Percentiles rank a stretch among this genome's conserved stretches.
These are phyloP conservation scores for Drosophila anomelani DNA, from an alignment of 2,888 invertebrate species.

Conservation along the genomic window DNA sequence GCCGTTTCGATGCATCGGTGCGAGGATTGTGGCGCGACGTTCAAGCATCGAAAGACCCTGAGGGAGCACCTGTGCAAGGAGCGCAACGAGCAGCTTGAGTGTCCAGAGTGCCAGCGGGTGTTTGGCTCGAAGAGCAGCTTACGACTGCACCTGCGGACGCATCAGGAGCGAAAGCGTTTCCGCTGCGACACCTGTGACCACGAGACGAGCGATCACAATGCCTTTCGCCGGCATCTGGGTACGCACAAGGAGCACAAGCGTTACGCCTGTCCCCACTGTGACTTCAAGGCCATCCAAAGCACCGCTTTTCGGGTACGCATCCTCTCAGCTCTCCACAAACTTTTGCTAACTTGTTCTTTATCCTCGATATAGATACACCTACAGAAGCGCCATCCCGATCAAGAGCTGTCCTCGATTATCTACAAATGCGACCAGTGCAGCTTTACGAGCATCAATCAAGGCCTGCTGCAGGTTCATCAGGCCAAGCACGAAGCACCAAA, in stretches of 20 bases:
- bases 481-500: slow-evolving; percentile 75
- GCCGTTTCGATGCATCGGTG: slow-evolving; percentile 84
- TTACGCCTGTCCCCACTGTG: slow-evolving; percentile 92
- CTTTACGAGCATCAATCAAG: slow-evolving; percentile 83
- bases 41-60: slow-evolving; percentile 84
- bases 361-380: slow-evolving; percentile 86
- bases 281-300: slow-evolving; percentile 92
- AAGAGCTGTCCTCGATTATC: slow-evolving; percentile 86
- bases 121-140: slow-evolving; percentile 85
- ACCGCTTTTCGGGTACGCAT: slow-evolving; percentile 88
- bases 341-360: not conserved
- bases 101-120: slow-evolving; percentile 80
- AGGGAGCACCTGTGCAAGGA: slow-evolving; percentile 86
- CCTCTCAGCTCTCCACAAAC: accelerated
- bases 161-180: slow-evolving; percentile 86
- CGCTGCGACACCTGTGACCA: slow-evolving; percentile 90
- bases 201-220: slow-evolving; percentile 92
- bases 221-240: slow-evolving; percentile 90
- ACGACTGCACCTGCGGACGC: slow-evolving; percentile 85
- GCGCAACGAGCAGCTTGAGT: slow-evolving; percentile 85
- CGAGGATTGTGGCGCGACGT: slow-evolving; percentile 81
- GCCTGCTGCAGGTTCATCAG: slow-evolving; percentile 81
- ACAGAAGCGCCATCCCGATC: slow-evolving; percentile 91
- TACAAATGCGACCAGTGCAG: slow-evolving; percentile 82
- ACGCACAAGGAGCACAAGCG: slow-evolving; percentile 90